Evolutionary conservation across 2,113 vertebrate species (phyloP), one percentile per base, ranked within the genome.

Genomic region (Toxotes jaculatrix): DNA sequence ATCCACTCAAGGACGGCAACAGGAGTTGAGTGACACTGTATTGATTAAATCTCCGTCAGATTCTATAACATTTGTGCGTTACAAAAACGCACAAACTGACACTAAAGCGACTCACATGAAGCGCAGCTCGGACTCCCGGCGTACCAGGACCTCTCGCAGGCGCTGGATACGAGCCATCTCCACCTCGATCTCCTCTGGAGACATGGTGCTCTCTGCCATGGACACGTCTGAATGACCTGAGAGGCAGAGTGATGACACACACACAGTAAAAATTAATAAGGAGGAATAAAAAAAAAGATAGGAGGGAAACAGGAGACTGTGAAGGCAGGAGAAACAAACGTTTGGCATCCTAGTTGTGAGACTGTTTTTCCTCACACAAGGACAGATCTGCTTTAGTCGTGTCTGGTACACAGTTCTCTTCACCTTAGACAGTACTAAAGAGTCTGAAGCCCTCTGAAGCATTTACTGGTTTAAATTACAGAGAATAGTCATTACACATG

Each of bases 151-250:
- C 94, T 99, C 98, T 63, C 97, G 95, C 79, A 99, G 97, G 45
- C 97, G 96, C 91, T 99, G 98, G 90, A 99, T 99, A 75, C 98
- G 97, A 55, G 95, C 93, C 98, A 99, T 99, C 94, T 99, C 98
- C 77, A 97, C 93, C 91, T 99, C 98, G 1, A 99, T 98, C 94
- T 99, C 98, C 55, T 98, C 98, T 0, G 98, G 97, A 94, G 97
- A 96, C 96, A 98, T 96, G 88, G 96, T 97, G 85, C 96, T 97
- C 93, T 99, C 98, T 7, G 96, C 97, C 98, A 99, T 99, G 49
- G 97, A 99, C 94, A 99, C 96, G 63, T 99, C 97, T 79, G 96
- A 96, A 76, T 98, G 96, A 92, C 92, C 97, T 99, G 88, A 36
- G n/a, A 60, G 19, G 75, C 23, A 88, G 49, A 87, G 7, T 88